Evolutionary conservation across 2,888 invertebrate species (phyloP).

Genomic region (Anthophora plumipes): DNA sequence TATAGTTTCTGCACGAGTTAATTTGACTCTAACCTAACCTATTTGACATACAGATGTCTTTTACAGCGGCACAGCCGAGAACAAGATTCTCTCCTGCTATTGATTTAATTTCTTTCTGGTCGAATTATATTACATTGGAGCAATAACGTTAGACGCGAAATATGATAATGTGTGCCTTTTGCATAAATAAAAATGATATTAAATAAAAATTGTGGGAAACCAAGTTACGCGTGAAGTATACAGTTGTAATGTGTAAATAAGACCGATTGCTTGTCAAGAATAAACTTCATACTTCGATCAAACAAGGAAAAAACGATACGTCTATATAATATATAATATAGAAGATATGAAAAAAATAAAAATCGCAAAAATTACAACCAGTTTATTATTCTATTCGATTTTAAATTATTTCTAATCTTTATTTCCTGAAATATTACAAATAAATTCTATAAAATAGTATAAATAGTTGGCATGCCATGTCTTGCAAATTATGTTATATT

Average conservation of each 20-base stretch:
- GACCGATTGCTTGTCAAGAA: neutral
- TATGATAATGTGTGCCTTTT: neutral
- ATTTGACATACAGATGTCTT: constrained; percentile 9
- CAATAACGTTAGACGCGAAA: neutral
- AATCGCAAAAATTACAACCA: neutral
- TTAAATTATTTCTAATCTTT: neutral
- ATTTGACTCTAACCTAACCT: constrained; percentile 49
- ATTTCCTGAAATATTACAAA: neutral
- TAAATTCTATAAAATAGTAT: neutral
- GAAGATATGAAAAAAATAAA: neutral
- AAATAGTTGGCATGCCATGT: neutral
- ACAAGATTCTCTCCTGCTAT: neutral
- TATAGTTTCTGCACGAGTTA: constrained; percentile 47
- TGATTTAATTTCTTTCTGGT: constrained; percentile 7
- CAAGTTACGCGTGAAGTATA: neutral
- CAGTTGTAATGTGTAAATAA: neutral
- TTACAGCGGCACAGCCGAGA: neutral
- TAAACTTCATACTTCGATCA: neutral
- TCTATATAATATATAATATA: neutral
- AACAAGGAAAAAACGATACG: neutral
- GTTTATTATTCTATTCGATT: neutral
- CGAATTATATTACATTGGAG: neutral
- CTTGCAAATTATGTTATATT: neutral
- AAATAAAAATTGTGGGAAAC: neutral
- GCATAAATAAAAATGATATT: neutral